These are phyloP conservation scores for Drosophila koepferae DNA, from an alignment of 2,888 invertebrate genomes.

Conservation along the genomic window DNA sequence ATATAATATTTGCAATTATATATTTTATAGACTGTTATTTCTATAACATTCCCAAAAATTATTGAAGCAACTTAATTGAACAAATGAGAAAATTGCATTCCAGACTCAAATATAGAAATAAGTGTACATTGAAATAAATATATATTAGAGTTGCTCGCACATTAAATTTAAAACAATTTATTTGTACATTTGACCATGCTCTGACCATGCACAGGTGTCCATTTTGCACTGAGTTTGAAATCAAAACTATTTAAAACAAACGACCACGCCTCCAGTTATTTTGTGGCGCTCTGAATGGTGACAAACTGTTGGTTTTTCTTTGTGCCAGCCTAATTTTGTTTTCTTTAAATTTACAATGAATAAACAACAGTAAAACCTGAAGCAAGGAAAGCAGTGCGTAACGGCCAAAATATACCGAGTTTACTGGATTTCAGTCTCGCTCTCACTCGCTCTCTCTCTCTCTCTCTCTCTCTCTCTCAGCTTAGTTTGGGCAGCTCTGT, in stretches of 20 bases:
- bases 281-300: conserved; percentile 37
- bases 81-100: too few species aligned
- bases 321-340: conserved; percentile 46
- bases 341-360: conserved; percentile 70
- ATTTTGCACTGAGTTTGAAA: neutral
- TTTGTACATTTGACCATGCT: conserved; percentile 17
- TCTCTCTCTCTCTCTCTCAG: neutral
- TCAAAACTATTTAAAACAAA: conserved; percentile 47
- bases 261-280: conserved; percentile 40
- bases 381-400: conserved; percentile 12
- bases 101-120: too few species aligned
- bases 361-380: conserved; percentile 28
- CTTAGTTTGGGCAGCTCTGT: conserved; percentile 21
- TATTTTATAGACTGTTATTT: too few species aligned
- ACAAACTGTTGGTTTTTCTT: conserved; percentile 24
- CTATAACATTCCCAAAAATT: too few species aligned
- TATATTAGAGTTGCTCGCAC: neutral
- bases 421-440: conserved; percentile 8
- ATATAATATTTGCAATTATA: too few species aligned
- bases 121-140: too few species aligned
- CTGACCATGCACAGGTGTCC: conserved; percentile 37
- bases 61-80: too few species aligned
- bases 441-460: neutral
- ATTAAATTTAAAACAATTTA: neutral
- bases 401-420: neutral